Percentiles rank a stretch among this genome's conserved stretches.
Evolutionary conservation across 1,140 invertebrate genomes (phyloP).

Genomic region (Orussus abietinus): DNA sequence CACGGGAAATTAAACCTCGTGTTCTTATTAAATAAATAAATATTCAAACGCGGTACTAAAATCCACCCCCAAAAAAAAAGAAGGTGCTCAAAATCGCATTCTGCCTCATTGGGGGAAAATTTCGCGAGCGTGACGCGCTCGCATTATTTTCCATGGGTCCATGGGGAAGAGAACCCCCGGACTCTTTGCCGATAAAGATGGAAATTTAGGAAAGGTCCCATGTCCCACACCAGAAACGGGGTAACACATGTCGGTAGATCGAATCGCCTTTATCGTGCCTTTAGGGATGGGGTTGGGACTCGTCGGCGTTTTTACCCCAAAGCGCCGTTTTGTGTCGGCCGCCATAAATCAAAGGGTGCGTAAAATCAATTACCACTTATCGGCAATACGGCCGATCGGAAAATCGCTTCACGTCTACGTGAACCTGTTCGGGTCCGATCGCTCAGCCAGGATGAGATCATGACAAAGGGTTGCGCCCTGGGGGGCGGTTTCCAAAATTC

Average conservation of each 20-base stretch:
- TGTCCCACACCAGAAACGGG: constrained; percentile 27
- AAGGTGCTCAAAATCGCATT: too few relatives aligned
- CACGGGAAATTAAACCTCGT: too few relatives aligned
- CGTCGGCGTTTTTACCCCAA: constrained; percentile 34
- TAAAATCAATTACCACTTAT: constrained; percentile 54
- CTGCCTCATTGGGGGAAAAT: too few relatives aligned
- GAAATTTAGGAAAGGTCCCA: constrained; percentile 35
- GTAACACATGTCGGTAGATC: constrained; percentile 40
- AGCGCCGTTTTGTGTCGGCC: constrained; percentile 29
- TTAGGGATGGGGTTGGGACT: constrained; percentile 36
- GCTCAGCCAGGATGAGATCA: too few relatives aligned
- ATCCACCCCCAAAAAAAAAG: too few relatives aligned
- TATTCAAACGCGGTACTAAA: too few relatives aligned
- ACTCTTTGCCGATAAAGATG: constrained; percentile 46
- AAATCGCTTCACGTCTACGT: too few relatives aligned
- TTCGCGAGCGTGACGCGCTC: constrained; percentile 12
- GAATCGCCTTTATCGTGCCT: constrained; percentile 11
- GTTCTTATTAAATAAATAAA: too few relatives aligned
- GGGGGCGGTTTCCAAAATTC: too few relatives aligned
- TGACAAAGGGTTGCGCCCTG: too few relatives aligned
- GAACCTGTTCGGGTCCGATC: too few relatives aligned
- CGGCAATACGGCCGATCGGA: too few relatives aligned
- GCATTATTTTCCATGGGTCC: constrained; percentile 1
- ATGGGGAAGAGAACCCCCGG: constrained; percentile 6
- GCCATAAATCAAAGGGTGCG: constrained; percentile 49